phyloP scores from a whole-genome alignment of 2,113 vertebrate species.

The Podilymbus podiceps region DNA sequence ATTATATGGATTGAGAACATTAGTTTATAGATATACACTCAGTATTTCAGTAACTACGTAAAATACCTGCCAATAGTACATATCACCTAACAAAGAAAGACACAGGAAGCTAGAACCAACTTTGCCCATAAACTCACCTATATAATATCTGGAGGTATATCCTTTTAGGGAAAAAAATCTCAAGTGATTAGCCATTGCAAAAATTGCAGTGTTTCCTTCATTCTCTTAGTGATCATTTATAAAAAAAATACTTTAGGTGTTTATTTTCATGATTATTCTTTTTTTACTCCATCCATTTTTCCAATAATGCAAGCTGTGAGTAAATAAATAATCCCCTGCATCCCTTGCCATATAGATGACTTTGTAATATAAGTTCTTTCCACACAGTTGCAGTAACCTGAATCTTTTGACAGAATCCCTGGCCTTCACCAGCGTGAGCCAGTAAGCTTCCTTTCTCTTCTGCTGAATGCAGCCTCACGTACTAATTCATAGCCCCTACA shows the following conservation, averaged over 20 bases:
- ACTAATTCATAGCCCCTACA: neutral
- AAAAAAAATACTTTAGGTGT: neutral
- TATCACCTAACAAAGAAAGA: neutral
- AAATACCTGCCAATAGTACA: neutral
- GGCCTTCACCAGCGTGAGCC: neutral
- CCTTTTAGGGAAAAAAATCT: neutral
- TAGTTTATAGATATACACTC: neutral
- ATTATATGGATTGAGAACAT: neutral
- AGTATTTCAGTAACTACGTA: neutral
- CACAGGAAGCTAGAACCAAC: neutral
- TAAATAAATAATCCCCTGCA: neutral
- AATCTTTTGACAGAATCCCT: neutral
- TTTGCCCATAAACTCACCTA: slow-evolving; percentile 39
- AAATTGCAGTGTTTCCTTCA: neutral
- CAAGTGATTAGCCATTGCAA: neutral
- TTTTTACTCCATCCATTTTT: neutral
- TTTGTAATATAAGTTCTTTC: neutral
- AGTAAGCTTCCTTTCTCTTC: neutral
- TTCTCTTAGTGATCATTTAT: neutral
- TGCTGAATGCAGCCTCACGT: slow-evolving; percentile 10
- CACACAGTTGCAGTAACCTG: neutral
- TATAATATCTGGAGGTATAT: neutral
- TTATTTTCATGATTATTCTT: neutral
- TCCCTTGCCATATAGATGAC: neutral
- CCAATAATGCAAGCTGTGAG: neutral